A percentile compares a stretch with the other conserved stretches of the same genome.
Conservation (phyloP, 2,797 vertebrate genomes). For the Trematomus bernacchii region DNA sequence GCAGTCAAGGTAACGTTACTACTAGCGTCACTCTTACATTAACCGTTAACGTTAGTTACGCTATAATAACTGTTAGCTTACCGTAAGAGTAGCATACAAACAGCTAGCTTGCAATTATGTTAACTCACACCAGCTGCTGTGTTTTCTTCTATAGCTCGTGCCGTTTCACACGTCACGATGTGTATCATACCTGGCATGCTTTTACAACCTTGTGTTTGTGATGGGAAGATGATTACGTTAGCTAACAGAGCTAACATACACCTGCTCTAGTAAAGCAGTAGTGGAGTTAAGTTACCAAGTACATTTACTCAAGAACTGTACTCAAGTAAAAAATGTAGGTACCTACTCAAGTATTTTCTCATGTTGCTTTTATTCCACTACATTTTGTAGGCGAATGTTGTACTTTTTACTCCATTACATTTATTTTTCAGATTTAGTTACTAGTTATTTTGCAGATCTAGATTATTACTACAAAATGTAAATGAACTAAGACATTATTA, state of each 20-base stretch:
- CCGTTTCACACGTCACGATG: background rate
- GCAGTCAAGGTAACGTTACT: background rate
- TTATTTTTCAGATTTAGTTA: too few species aligned
- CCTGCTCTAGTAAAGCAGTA: slow-evolving; percentile 3
- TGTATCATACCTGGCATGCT: background rate
- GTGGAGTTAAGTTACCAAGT: too few species aligned
- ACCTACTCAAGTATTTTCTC: too few species aligned
- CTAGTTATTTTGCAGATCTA: too few species aligned
- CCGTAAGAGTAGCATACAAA: background rate
- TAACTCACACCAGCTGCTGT: background rate
- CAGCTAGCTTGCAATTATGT: background rate
- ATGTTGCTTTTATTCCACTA: too few species aligned
- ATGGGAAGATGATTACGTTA: background rate
- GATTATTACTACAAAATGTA: too few species aligned
- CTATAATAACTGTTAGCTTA: background rate
- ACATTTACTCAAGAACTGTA: too few species aligned
- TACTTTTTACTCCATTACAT: too few species aligned
- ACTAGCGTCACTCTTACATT: too few species aligned
- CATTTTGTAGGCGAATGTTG: too few species aligned
- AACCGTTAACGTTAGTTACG: slow-evolving; percentile 2
- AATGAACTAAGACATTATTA: too few species aligned
- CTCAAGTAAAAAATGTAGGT: too few species aligned
- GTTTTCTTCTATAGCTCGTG: rapidly evolving
- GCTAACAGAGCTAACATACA: slow-evolving; percentile 17
- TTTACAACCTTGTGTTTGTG: background rate